A percentile compares a stretch with the other conserved stretches of the same genome.
Evolutionary conservation across 2,888 invertebrate genomes (phyloP).

Genomic region (Coleophora flavipennella): DNA sequence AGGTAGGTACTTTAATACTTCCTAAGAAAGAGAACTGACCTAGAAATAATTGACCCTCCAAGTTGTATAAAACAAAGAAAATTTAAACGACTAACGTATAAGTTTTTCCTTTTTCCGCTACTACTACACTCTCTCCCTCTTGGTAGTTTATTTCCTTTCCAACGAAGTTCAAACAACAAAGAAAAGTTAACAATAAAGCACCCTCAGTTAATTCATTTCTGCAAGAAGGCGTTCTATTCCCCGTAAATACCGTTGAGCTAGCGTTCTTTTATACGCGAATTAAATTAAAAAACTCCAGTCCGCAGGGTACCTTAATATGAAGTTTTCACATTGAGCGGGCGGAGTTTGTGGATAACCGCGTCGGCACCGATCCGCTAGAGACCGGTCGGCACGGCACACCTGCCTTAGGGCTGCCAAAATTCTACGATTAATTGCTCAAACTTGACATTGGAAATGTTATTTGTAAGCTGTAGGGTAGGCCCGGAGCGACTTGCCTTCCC

Average conservation of each 20-base stretch:
- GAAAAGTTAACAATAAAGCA: neutral
- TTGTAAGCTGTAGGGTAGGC: conserved; percentile 17
- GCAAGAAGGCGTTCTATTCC: conserved; percentile 3
- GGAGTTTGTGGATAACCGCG: conserved; percentile 32
- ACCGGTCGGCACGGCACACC: conserved; percentile 24
- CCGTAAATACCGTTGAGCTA: conserved; percentile 7
- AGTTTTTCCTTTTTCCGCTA: too few relatives aligned
- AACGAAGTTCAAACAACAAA: too few relatives aligned
- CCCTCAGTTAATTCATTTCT: neutral
- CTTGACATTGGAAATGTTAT: conserved; percentile 35
- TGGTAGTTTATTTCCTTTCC: too few relatives aligned
- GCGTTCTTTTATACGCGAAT: conserved; percentile 22
- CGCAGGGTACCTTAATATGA: conserved; percentile 22
- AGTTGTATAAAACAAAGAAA: too few relatives aligned
- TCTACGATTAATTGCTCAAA: conserved; percentile 40
- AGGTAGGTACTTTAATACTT: too few relatives aligned
- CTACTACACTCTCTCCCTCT: too few relatives aligned
- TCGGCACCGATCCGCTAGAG: conserved; percentile 25
- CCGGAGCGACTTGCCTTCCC: neutral
- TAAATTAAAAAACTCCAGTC: conserved; percentile 31
- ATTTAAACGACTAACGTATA: too few relatives aligned
- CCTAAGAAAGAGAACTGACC: too few relatives aligned
- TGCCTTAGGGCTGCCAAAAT: conserved; percentile 30
- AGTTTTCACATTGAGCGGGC: conserved; percentile 38
- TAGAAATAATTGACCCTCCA: too few relatives aligned